Evolutionary conservation across 2,113 vertebrate genomes (phyloP), one percentile per base, ranked within the genome.

Genomic region (Microcebus lehilahytsara): DNA sequence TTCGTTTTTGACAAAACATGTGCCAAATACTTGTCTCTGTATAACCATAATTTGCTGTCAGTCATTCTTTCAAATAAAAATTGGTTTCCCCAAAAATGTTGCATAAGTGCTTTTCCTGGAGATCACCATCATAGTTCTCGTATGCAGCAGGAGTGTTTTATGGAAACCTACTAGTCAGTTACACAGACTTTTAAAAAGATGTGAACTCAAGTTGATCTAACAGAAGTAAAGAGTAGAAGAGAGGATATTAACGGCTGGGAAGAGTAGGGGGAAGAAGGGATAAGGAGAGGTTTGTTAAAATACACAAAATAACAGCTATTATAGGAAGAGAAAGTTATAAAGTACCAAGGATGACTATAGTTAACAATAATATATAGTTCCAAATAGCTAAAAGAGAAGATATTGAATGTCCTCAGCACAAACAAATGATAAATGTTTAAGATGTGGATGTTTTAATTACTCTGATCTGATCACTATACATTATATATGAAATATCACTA

Each of bases 31-130:
- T 80, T 0, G 32, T 32, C 17, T 49, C 42, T 56, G 5, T 60
- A 20, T 34, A 87, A 34, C 9, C 23, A 53, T 88, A 80, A 34
- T 10, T 67, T 93, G 16, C 40, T 51, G 51, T 60, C 5, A 71
- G 27, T 81, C 19, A 49, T 34, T 71, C 6, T 37, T 79, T 86
- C 16, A 85, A 84, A 81, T 87, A 64, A 69, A 93, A 80, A 25
- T 69, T 23, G 9, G 56, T 19, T 83, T 58, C 3, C 60, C 75
- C 17, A 72, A 64, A 84, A 69, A 30, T 53, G 5, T 51, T n/a
- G 25, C 3, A 1, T 42, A 22, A 9, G 5, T 91, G 16, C 14
- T 79, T 80, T 71, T 46, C 34, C 40, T 67, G 25, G 27, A 80
- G 32, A 69, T 16, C 5, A 32, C 8, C 1, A 7, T 25, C 2